Evolutionary conservation across 2,888 invertebrate genomes (phyloP).

Genomic region (Pseudococcus viburni): DNA sequence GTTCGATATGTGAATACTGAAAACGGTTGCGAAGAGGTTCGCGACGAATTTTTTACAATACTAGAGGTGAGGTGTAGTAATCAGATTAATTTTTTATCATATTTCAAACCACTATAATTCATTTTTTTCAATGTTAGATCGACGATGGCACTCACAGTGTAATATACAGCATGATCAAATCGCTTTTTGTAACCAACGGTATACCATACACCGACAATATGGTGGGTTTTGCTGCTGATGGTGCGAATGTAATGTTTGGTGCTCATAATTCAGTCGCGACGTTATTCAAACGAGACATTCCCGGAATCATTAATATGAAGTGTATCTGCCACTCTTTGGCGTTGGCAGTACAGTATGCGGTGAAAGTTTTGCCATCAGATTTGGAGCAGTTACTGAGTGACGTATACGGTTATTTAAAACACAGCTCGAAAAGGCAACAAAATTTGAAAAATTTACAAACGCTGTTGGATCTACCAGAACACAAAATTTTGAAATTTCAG

Average conservation of each 20-base stretch:
- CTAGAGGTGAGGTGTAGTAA: constrained; percentile 56
- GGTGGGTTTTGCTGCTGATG: constrained; percentile 68
- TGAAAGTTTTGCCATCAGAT: constrained; percentile 64
- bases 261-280: constrained; percentile 67
- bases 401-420: constrained; percentile 70
- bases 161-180: constrained; percentile 67
- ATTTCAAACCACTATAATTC: too few relatives aligned
- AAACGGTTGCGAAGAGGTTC: neutral
- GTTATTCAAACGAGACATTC: constrained; percentile 66
- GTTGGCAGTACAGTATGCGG: constrained; percentile 67
- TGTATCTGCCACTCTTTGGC: constrained; percentile 68
- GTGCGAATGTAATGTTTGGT: constrained; percentile 68
- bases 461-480: constrained; percentile 68
- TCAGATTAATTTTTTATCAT: too few relatives aligned
- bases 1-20: neutral
- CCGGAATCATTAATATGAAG: constrained; percentile 68
- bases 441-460: constrained; percentile 69
- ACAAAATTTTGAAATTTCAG: constrained; percentile 67
- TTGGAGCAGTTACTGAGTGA: constrained; percentile 68
- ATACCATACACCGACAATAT: constrained; percentile 68
- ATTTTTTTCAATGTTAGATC: constrained; percentile 3
- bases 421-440: constrained; percentile 69
- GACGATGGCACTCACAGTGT: constrained; percentile 67
- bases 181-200: constrained; percentile 67
- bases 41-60: constrained; percentile 68